These are phyloP conservation scores for Matsumyia berberina DNA, from an alignment of 2,888 invertebrate genomes.

Conservation along the genomic window DNA sequence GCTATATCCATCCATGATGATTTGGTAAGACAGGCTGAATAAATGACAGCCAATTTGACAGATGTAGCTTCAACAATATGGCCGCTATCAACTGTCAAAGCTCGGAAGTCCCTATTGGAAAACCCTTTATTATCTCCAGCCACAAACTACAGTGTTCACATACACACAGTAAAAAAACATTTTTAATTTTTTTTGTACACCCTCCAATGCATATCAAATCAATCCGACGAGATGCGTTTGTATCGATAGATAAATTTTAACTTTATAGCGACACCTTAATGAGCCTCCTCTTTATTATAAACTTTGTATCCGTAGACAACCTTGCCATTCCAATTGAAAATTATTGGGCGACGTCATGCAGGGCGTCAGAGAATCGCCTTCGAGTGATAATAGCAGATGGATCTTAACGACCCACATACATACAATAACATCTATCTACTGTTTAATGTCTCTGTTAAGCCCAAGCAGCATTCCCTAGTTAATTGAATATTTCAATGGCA, in stretches of 20 bases:
- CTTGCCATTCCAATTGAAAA: neutral
- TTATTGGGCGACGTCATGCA: constrained; percentile 37
- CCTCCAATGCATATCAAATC: constrained; percentile 6
- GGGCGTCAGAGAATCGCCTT: constrained; percentile 26
- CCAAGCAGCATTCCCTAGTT: neutral
- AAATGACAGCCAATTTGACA: too few species aligned
- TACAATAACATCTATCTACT: constrained; percentile 12
- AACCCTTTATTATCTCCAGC: too few species aligned
- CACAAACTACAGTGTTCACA: too few species aligned
- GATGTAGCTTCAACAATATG: too few species aligned
- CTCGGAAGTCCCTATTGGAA: too few species aligned
- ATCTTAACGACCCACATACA: constrained; percentile 28
- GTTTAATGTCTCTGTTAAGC: constrained; percentile 47
- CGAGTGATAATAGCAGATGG: constrained; percentile 36
- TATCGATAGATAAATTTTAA: constrained; percentile 35
- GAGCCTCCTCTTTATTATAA: constrained; percentile 3
- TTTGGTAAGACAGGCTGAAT: too few species aligned
- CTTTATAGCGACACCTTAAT: constrained; percentile 44
- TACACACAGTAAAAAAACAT: too few species aligned
- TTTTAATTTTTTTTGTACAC: neutral
- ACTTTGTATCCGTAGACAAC: constrained; percentile 9
- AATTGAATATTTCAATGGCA: constrained; percentile 38
- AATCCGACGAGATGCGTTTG: constrained; percentile 1
- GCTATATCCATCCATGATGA: too few species aligned
- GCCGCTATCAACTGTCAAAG: too few species aligned